Conservation (phyloP, 2,113 vertebrate species). For the Cyphomyrus plagiostoma region DNA sequence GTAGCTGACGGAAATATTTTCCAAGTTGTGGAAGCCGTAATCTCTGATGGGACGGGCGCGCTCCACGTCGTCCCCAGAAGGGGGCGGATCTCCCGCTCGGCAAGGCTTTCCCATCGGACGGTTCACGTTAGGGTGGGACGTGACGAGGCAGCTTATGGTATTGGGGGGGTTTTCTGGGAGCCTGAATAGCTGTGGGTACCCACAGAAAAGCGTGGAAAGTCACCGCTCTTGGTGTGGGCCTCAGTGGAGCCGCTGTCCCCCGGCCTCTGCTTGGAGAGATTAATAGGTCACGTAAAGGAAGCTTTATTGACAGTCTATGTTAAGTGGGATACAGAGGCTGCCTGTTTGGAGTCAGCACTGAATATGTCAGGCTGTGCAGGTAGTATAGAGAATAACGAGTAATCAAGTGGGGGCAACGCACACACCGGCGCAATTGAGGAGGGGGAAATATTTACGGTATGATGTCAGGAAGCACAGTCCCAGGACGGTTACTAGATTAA, state of each 20-base stretch:
- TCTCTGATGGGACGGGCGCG: constrained; percentile 17
- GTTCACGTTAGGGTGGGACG: constrained; percentile 8
- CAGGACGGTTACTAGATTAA: constrained; percentile 12
- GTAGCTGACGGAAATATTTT: constrained; percentile 12
- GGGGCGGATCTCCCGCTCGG: background rate
- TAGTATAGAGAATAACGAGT: background rate
- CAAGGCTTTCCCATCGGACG: constrained; percentile 17
- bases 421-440: constrained; percentile 1
- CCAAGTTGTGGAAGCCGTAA: background rate
- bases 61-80: background rate
- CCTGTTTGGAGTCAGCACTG: background rate
- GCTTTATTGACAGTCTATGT: background rate
- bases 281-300: background rate
- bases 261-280: background rate
- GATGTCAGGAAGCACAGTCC: constrained; percentile 19
- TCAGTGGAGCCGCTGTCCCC: background rate
- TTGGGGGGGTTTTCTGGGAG: constrained; percentile 26
- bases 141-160: constrained; percentile 25
- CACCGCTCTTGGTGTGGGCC: background rate
- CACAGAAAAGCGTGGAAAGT: constrained; percentile 28
- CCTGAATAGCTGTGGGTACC: constrained; percentile 32
- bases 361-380: background rate
- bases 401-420: background rate
- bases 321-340: background rate
- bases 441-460: constrained; percentile 10